Percentiles rank a stretch among this genome's conserved stretches.
These are phyloP conservation scores for Abscondita cerata DNA, from an alignment of 2,888 invertebrate genomes.

Conservation along the genomic window DNA sequence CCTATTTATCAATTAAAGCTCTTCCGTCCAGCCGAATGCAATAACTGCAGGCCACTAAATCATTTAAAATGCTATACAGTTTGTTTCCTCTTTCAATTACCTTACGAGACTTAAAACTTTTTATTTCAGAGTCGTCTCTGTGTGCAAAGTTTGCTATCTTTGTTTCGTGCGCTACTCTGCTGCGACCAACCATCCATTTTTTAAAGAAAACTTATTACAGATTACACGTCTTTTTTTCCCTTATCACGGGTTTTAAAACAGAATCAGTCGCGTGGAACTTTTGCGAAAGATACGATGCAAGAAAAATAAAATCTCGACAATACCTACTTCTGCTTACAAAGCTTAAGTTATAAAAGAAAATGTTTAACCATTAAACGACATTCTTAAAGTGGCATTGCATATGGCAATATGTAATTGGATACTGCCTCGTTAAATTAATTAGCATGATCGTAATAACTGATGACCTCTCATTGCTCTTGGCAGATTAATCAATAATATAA, in stretches of 20 bases:
- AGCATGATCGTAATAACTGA: too few relatives aligned
- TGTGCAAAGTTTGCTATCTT: constrained; percentile 17
- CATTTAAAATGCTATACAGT: constrained; percentile 53
- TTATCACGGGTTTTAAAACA: constrained; percentile 28
- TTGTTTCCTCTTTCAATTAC: constrained; percentile 52
- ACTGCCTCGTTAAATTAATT: too few relatives aligned
- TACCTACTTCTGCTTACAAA: too few relatives aligned
- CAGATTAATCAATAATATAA: too few relatives aligned
- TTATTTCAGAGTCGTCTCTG: constrained; percentile 3
- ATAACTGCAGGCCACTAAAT: constrained; percentile 52
- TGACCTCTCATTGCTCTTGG: too few relatives aligned
- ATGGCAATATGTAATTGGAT: too few relatives aligned
- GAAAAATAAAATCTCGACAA: background rate
- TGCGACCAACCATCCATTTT: constrained; percentile 14
- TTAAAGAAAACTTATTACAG: constrained; percentile 33
- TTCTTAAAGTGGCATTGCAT: too few relatives aligned
- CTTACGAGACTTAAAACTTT: constrained; percentile 26
- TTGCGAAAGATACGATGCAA: constrained; percentile 3
- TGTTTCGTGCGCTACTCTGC: constrained; percentile 1
- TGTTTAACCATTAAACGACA: too few relatives aligned
- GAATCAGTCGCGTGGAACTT: constrained; percentile 24
- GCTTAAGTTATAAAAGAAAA: too few relatives aligned
- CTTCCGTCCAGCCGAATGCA: constrained; percentile 48
- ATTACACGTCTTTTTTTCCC: constrained; percentile 25
- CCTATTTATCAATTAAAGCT: constrained; percentile 55